Conservation (phyloP, 2,113 vertebrate genomes). For the Glareola pratincola region DNA sequence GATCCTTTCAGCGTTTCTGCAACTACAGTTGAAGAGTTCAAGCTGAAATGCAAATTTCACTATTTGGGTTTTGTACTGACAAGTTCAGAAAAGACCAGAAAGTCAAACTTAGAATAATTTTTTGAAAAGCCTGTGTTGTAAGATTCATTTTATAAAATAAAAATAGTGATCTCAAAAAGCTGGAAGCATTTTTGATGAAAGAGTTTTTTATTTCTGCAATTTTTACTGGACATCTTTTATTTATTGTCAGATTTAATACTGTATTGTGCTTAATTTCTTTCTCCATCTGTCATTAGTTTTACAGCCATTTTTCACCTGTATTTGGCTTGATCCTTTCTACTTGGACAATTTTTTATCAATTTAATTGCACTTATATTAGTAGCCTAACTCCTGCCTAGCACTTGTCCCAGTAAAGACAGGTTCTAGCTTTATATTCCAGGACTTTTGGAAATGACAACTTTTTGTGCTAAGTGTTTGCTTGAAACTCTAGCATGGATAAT, state of each 20-base stretch:
- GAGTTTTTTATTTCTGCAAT: neutral
- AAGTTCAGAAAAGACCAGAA: neutral
- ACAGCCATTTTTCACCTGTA: neutral
- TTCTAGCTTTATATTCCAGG: neutral
- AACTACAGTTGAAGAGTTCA: neutral
- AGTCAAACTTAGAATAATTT: slow-evolving; percentile 5
- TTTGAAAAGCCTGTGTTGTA: neutral
- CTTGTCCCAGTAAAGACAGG: neutral
- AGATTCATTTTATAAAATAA: slow-evolving; percentile 21
- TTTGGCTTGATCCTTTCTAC: neutral
- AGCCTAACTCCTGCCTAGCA: neutral
- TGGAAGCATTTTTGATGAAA: neutral
- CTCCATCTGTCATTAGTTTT: neutral
- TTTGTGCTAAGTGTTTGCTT: neutral
- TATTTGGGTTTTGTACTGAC: neutral
- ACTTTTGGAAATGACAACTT: neutral
- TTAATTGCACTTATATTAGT: neutral
- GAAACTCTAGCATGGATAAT: neutral
- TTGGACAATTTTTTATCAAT: neutral
- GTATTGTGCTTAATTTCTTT: neutral
- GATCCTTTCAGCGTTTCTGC: neutral
- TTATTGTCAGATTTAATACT: neutral
- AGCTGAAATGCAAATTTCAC: neutral
- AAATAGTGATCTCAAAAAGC: neutral
- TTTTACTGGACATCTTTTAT: neutral